Conservation (phyloP, 2,797 vertebrate genomes). For the Hapalemur alaotrensis region DNA sequence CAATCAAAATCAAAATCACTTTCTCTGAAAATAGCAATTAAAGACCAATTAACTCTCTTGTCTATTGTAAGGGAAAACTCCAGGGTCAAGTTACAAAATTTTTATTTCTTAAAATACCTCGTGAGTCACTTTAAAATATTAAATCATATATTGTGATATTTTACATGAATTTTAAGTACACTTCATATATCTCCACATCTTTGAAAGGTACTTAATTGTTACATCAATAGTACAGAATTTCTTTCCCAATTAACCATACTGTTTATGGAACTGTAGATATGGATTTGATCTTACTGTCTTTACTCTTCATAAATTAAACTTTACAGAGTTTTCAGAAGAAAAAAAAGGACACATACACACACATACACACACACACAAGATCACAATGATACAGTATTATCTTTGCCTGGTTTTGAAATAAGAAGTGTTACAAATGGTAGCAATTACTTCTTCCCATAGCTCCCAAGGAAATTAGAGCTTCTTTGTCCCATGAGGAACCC, state of each 20-base stretch:
- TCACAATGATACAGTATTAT: not conserved
- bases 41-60: not conserved
- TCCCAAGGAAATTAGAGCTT: slow-evolving; percentile 30
- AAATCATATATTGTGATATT: not conserved
- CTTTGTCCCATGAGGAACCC: not conserved
- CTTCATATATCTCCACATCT: not conserved
- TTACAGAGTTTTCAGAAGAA: not conserved
- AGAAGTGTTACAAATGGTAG: not conserved
- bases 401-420: not conserved
- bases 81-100: not conserved
- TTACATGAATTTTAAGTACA: not conserved
- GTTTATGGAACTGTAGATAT: not conserved
- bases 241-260: not conserved
- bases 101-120: not conserved
- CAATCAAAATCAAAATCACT: not conserved
- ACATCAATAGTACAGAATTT: not conserved
- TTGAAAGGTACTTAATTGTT: too few relatives aligned
- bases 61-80: not conserved
- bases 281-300: not conserved
- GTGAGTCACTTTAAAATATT: not conserved
- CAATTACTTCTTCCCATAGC: not conserved
- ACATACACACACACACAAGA: not conserved
- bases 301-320: not conserved
- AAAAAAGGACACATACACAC: not conserved
- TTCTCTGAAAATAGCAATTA: not conserved